phyloP scores from a whole-genome alignment of 2,888 invertebrate genomes.

The Plagiodera versicolora region DNA sequence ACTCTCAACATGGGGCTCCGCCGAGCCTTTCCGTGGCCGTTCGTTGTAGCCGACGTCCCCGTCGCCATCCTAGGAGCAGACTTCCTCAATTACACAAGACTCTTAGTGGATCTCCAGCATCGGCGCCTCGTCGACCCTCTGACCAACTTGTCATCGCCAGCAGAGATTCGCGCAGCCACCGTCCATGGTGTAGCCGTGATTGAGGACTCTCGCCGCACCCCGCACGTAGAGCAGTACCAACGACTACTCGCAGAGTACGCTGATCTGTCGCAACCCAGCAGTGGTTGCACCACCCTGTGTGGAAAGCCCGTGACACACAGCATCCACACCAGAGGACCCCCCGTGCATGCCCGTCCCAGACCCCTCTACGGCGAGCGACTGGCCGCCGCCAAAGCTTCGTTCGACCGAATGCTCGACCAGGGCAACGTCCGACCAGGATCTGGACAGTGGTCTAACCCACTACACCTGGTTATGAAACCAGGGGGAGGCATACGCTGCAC shows the following conservation, averaged over 20 bases:
- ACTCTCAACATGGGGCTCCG: conserved; percentile 25
- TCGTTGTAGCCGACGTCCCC: conserved; percentile 29
- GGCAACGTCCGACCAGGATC: conserved; percentile 40
- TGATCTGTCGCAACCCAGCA: neutral
- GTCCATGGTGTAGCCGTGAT: neutral
- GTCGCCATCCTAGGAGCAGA: conserved; percentile 32
- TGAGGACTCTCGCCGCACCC: neutral
- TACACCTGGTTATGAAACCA: conserved; percentile 40
- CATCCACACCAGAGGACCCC: conserved; percentile 40
- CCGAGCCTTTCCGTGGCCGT: conserved; percentile 26
- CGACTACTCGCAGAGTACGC: neutral
- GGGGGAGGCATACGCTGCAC: conserved; percentile 43
- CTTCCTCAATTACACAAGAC: conserved; percentile 24
- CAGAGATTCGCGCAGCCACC: neutral
- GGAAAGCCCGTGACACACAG: conserved; percentile 33
- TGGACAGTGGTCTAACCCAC: conserved; percentile 42
- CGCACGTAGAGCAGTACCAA: neutral
- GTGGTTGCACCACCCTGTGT: neutral
- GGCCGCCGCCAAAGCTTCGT: conserved; percentile 38
- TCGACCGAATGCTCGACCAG: conserved; percentile 36
- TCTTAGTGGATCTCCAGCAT: conserved; percentile 24
- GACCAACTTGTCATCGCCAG: neutral
- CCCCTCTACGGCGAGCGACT: conserved; percentile 42
- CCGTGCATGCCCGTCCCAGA: conserved; percentile 38
- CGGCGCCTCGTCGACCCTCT: conserved; percentile 18